Conservation (phyloP, 2,797 vertebrate species). For the Decapterus maruadsi region DNA sequence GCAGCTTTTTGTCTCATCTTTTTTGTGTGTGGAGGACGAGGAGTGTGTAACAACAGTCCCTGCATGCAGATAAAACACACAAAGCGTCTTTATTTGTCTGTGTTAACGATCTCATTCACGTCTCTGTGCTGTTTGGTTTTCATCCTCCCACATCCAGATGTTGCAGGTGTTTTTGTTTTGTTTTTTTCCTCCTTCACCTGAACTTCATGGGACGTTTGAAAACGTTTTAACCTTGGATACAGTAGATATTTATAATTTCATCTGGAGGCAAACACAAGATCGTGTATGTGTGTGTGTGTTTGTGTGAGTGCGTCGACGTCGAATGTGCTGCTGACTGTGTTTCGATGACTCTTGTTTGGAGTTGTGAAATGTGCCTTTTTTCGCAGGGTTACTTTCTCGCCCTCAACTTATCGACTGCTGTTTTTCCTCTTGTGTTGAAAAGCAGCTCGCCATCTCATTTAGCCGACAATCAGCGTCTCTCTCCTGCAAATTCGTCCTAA, state of each 20-base stretch:
- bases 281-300: not conserved
- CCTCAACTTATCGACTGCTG: not conserved
- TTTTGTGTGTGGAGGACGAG: too few relatives aligned
- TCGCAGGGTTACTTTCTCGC: constrained; percentile 1
- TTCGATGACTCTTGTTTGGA: constrained; percentile 36
- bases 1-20: not conserved
- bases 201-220: not conserved
- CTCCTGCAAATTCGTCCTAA: constrained; percentile 17
- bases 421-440: constrained; percentile 6
- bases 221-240: not conserved
- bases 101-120: not conserved
- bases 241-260: not conserved
- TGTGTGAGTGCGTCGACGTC: not conserved
- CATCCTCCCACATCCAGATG: not conserved
- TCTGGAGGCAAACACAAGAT: not conserved
- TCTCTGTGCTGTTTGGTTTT: not conserved
- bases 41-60: not conserved
- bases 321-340: not conserved
- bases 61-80: not conserved
- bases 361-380: constrained; percentile 75
- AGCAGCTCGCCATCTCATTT: constrained; percentile 39
- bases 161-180: not conserved
- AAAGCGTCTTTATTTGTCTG: not conserved
- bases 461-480: constrained; percentile 67
- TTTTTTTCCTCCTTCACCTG: not conserved